A percentile compares a stretch with the other conserved stretches of the same genome.
Conservation (phyloP, 2,888 invertebrate genomes). For the Kryphioiulus occultus region DNA sequence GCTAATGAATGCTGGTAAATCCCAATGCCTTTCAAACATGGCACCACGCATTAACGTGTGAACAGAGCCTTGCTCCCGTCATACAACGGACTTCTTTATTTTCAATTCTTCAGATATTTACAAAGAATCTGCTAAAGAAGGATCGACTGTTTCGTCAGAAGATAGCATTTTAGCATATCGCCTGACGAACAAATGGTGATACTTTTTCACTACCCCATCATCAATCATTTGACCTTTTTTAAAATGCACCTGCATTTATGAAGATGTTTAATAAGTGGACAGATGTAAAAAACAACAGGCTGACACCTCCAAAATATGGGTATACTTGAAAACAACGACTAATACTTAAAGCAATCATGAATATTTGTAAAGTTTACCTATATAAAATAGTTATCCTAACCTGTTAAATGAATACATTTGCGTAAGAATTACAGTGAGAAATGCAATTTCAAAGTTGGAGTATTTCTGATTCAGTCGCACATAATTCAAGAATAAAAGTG, state of each 20-base stretch:
- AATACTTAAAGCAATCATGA: too few relatives aligned
- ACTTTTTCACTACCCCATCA: background rate
- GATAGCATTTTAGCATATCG: background rate
- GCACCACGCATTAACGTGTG: background rate
- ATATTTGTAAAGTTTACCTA: too few relatives aligned
- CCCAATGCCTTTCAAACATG: background rate
- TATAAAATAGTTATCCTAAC: too few relatives aligned
- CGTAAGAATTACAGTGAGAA: too few relatives aligned
- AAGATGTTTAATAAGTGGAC: background rate
- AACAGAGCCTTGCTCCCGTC: background rate
- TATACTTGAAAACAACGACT: background rate
- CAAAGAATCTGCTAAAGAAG: background rate
- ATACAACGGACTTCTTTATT: background rate
- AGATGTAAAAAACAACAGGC: background rate
- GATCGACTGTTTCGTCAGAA: background rate
- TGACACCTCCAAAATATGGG: background rate
- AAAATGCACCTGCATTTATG: background rate
- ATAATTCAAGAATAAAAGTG: too few relatives aligned
- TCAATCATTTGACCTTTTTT: background rate
- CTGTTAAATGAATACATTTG: too few relatives aligned
- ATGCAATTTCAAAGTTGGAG: too few relatives aligned
- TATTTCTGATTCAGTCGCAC: too few relatives aligned
- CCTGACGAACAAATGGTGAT: background rate
- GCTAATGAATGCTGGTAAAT: slow-evolving; percentile 10
- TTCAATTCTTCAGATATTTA: background rate